Base-by-base conservation (phyloP, 2,113 vertebrate genomes). In the Hemichromis elongatus region DNA sequence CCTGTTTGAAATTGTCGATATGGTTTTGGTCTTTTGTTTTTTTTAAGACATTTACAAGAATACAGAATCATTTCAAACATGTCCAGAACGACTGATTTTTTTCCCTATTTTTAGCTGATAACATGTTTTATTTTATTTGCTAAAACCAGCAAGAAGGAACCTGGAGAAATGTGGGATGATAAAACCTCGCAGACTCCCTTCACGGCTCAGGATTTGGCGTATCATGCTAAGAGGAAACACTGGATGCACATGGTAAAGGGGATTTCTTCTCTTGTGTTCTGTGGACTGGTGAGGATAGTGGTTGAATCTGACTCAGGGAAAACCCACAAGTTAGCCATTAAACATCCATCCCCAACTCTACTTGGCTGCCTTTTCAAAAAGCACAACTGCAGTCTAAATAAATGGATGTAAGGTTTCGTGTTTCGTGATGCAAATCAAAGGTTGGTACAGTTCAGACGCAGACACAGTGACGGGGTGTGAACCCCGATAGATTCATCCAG, bases 381-480 rank as follows among this genome's bases (percentile, higher is more conserved):
- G 40, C 66, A 73, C 24, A 30, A 50, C 42, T 30, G 16, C 68
- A n/a, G 45, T 30, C 68, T 75, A 28, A 26, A 33, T 33, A 33
- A 33, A 30, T 9, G 3, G 11, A 63, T 24, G 57, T 12, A 7
- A 10, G 73, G 24, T 59, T 70, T 66, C 4, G 24, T 40, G 83
- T 80, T 86, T 85, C 55, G 28, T 24, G 83, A 84, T 80, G 55
- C 35, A 82, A 66, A 79, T 9, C 61, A n/a, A 7, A 50, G 57
- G 68, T 54, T 33, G 86, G 82, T 37, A 26, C 35, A 85, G 86
- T 66, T 70, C 84, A 85, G 90, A 94, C 70, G 88, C 89, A 94
- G 93, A 95, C 94, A 93, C 95, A 92, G 82, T 47, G 92, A 94
- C 86, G 57, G 68, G 81, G 59, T 90, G 94, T 89, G 89, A 95